A percentile compares a stretch with the other conserved stretches of the same genome.
Evolutionary conservation across 2,797 vertebrate species (phyloP).

Genomic region (Halcyon leucocephala): DNA sequence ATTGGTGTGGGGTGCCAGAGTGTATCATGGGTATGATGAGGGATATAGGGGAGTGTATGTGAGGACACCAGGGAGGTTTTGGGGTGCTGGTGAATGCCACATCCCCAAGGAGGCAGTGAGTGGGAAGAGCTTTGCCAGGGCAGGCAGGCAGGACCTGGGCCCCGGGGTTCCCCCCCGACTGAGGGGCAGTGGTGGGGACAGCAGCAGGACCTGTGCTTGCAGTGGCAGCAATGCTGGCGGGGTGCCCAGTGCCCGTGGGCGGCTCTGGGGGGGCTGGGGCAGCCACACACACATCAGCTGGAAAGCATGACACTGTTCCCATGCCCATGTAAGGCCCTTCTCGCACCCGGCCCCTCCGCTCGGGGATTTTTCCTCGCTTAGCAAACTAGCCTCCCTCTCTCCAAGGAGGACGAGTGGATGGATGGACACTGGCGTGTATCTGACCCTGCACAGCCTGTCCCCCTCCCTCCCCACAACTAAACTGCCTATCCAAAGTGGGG

Average conservation of each 20-base stretch:
- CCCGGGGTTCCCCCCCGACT: background rate
- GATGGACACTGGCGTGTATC: background rate
- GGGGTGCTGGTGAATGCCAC: background rate
- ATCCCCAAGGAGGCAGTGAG: background rate
- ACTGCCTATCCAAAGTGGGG: background rate
- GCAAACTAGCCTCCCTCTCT: conserved; percentile 18
- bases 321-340: conserved; percentile 70
- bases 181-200: background rate
- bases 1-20: background rate
- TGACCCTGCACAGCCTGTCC: background rate
- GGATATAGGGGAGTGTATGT: background rate
- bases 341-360: background rate
- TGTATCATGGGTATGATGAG: background rate
- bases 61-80: background rate
- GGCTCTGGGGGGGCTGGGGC: background rate
- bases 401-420: fast-evolving
- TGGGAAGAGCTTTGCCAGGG: background rate
- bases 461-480: background rate
- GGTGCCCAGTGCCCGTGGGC: background rate
- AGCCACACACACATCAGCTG: background rate
- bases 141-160: background rate
- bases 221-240: background rate
- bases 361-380: conserved; percentile 59
- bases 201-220: background rate
- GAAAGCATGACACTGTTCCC: background rate